These are phyloP conservation scores for Leptatherina wallacei DNA, from an alignment of 2,797 vertebrate species.

Conservation along the genomic window DNA sequence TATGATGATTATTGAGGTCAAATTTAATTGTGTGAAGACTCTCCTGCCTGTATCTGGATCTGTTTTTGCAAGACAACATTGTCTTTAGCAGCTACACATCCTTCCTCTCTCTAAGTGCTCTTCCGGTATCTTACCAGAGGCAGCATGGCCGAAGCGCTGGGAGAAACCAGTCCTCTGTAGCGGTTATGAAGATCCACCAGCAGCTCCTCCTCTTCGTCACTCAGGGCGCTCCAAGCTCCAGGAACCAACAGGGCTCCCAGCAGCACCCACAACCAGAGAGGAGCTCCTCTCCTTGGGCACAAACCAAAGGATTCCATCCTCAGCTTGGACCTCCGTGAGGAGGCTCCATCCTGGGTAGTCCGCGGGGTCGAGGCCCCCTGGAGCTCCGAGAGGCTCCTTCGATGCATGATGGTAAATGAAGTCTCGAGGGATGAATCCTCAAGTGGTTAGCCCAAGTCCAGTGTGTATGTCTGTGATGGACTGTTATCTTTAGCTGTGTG, in stretches of 20 bases:
- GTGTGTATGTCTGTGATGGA: constrained; percentile 12
- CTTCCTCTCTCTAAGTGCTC: not conserved
- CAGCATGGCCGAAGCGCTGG: constrained; percentile 76
- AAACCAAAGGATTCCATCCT: not conserved
- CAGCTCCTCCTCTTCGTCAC: constrained; percentile 61
- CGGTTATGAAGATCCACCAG: constrained; percentile 79
- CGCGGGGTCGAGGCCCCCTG: constrained; percentile 24
- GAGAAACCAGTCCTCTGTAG: constrained; percentile 73
- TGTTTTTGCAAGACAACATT: not conserved
- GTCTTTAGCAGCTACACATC: no score
- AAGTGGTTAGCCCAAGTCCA: constrained; percentile 43
- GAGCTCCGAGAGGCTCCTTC: constrained; percentile 30
- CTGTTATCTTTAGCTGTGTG: constrained; percentile 10
- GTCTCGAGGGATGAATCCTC: constrained; percentile 52
- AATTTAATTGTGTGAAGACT: no score
- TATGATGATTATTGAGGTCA: no score
- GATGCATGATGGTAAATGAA: constrained; percentile 64
- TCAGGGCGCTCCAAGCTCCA: constrained; percentile 65
- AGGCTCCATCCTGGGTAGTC: constrained; percentile 26
- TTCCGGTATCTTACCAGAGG: constrained; percentile 74
- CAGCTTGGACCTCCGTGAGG: constrained; percentile 6
- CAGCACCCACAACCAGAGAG: constrained; percentile 62
- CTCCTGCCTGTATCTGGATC: not conserved
- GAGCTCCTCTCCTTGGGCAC: constrained; percentile 6
- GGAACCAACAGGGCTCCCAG: constrained; percentile 61